Conservation (phyloP, 2,113 vertebrate species). For the Lutjanus erythropterus region DNA sequence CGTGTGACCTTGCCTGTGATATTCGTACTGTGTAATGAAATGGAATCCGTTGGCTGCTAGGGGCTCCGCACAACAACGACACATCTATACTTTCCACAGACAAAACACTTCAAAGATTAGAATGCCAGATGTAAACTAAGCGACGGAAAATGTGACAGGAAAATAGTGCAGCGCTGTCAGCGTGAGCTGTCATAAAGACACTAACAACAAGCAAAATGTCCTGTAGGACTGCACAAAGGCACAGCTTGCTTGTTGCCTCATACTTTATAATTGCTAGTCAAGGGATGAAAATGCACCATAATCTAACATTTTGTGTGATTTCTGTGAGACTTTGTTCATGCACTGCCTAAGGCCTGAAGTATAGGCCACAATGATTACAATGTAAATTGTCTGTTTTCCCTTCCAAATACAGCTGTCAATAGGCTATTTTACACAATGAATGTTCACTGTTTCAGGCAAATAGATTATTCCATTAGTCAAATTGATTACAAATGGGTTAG, state of each 20-base stretch:
- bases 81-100: neutral
- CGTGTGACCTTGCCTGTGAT: constrained; percentile 40
- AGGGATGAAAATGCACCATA: constrained; percentile 24
- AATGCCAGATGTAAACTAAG: constrained; percentile 22
- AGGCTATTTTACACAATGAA: constrained; percentile 51
- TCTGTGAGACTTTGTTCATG: neutral
- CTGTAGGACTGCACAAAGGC: constrained; percentile 43
- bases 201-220: constrained; percentile 27
- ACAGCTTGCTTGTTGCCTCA: constrained; percentile 34
- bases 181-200: constrained; percentile 15
- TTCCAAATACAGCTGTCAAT: constrained; percentile 41
- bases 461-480: constrained; percentile 65
- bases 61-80: neutral
- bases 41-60: constrained; percentile 18
- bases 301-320: constrained; percentile 2
- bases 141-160: constrained; percentile 21
- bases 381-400: constrained; percentile 43
- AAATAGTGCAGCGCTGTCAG: constrained; percentile 14
- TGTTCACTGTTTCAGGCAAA: constrained; percentile 52
- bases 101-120: constrained; percentile 30
- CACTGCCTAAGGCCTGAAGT: neutral
- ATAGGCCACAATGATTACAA: constrained; percentile 24
- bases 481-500: constrained; percentile 60
- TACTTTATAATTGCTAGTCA: constrained; percentile 44
- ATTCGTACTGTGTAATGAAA: constrained; percentile 30